phyloP scores from a whole-genome alignment of 2,797 vertebrate genomes.

The Tinamus major region DNA sequence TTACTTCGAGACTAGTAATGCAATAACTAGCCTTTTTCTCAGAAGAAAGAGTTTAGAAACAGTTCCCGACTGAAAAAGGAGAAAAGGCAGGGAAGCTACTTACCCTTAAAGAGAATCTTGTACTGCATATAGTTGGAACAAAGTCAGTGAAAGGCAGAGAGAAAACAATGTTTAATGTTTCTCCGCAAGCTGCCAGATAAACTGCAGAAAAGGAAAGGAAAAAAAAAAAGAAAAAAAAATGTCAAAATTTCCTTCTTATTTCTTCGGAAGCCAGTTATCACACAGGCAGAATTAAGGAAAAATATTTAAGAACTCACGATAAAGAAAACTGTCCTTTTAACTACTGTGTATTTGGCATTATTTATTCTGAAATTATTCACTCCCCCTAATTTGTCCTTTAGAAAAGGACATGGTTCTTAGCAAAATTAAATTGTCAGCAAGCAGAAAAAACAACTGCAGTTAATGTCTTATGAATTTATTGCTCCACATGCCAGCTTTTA shows the following conservation, averaged over 20 bases:
- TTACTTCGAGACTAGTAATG: not conserved
- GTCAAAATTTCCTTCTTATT: not conserved
- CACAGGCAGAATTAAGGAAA: not conserved
- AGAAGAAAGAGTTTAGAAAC: not conserved
- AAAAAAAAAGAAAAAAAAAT: not conserved
- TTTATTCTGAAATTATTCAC: not conserved
- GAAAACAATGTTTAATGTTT: constrained; percentile 96
- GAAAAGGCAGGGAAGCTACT: constrained; percentile 32
- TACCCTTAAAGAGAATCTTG: constrained; percentile 92
- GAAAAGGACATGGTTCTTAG: not conserved
- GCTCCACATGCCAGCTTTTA: not conserved
- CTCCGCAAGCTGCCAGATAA: constrained; percentile 97
- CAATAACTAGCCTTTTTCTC: not conserved
- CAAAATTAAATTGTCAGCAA: not conserved
- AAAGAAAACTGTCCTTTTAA: not conserved
- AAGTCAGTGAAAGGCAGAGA: constrained; percentile 96
- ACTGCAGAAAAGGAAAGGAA: constrained; percentile 81
- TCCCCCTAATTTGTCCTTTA: not conserved
- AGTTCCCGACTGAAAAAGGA: not conserved
- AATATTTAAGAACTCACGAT: not conserved
- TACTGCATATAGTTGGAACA: constrained; percentile 93
- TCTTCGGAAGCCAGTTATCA: not conserved
- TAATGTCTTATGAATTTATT: not conserved
- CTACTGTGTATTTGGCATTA: not conserved
- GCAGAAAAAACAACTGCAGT: not conserved